A percentile compares a stretch with the other conserved stretches of the same genome.
phyloP scores from a whole-genome alignment of 2,888 invertebrate genomes.

The Frankliniella fusca region DNA sequence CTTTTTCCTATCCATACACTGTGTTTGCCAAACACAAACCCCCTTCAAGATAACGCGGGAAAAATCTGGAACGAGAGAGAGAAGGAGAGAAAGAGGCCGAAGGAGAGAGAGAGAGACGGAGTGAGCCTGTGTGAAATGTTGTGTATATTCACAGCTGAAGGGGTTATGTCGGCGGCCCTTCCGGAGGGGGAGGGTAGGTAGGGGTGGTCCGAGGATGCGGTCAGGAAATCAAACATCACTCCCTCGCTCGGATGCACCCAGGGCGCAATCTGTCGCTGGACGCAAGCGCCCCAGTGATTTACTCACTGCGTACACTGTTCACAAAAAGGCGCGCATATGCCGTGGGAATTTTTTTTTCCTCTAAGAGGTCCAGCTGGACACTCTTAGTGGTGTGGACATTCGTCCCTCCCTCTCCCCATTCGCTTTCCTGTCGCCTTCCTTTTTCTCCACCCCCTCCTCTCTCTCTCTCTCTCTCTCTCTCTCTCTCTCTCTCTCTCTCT shows the following conservation, averaged over 20 bases:
- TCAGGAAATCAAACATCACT: constrained; percentile 24
- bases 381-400: too few relatives aligned
- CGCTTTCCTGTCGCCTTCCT: background rate
- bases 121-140: background rate
- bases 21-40: background rate
- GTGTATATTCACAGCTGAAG: background rate
- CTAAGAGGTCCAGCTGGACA: too few relatives aligned
- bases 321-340: too few relatives aligned
- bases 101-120: too few relatives aligned
- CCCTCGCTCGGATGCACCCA: constrained; percentile 21
- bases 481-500: too few relatives aligned
- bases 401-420: background rate
- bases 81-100: too few relatives aligned
- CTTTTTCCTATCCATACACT: background rate
- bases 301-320: too few relatives aligned
- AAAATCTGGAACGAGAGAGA: background rate
- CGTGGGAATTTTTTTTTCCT: too few relatives aligned
- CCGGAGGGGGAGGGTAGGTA: background rate
- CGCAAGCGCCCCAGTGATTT: background rate
- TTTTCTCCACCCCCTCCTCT: background rate
- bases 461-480: too few relatives aligned
- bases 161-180: background rate
- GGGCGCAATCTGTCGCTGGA: constrained; percentile 2
- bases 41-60: background rate
- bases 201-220: background rate